Base-by-base conservation (phyloP, 2,888 invertebrate genomes). In the Sesamia inferens region DNA sequence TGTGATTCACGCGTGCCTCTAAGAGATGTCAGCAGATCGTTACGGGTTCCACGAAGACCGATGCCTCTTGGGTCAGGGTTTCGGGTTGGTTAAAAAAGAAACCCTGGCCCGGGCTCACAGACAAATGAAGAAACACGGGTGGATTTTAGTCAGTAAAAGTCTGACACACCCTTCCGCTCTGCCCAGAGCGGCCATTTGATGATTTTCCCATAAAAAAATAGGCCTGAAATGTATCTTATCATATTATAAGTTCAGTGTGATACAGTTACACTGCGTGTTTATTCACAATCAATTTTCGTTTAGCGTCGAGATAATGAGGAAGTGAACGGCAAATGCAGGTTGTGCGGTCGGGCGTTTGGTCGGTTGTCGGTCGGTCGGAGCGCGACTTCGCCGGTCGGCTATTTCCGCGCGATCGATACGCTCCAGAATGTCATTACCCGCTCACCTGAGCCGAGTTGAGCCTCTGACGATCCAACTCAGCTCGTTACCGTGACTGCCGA, bases 351-450 rank as follows among this genome's bases (percentile, higher is more conserved):
- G 78, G 61, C 44, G 63, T 62, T 42, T 68, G 61, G 75, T 71
- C 70, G 69, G 64, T 63, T n/a, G 75, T 31, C 57, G 65, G 65
- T 65, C 51, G 75, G 74, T 59, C 39, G 75, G 77, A 66, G 68
- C 70, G 79, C 83, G 78, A 79, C 75, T 80, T 81, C 77, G 85
- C 77, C 78, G 82, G 85, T 80, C 76, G 79, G 88, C 87, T 89
- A 90, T 90, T 91, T 89, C 87, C 84, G 86, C 84, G 78, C 88
- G 90, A 91, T 92, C 92, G 90, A 92, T 92, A 92, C 88, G 83
- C 80, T 85, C 88, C 87, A 89, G 90, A 91, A 91, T 91, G 90
- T 90, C 90, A 91, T 90, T 90, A 90, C 89, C 87, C 89, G 89
- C 88, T 89, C 90, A 90, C 90, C 90, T 88, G 87, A 86, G 82